Evolutionary conservation across 2,797 vertebrate species (phyloP), one percentile per base, ranked within the genome.

Genomic region (Benthosema pterotum): DNA sequence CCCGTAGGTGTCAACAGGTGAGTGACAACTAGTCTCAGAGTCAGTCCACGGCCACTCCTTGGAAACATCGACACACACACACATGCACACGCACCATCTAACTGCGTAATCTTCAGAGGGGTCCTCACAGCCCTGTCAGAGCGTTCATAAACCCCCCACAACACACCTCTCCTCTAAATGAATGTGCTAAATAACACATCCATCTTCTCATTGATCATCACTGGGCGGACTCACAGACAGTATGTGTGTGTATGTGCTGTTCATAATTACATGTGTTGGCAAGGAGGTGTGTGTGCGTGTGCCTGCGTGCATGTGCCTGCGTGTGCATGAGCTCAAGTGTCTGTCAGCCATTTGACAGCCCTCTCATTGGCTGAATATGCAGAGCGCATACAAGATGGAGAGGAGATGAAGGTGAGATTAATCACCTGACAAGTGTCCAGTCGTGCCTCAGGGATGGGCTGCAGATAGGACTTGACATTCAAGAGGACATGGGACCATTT

Each of bases 401-500:
- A 60, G 71, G 67, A 84, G 80, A 81, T 67, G 66, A 82, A 69
- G 57, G 60, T 65, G 70, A 65, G 79, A 90, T 89, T 83, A 88
- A 90, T 89, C 87, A 84, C 83, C 86, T 89, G 87, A 87, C 88
- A 89, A 87, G 87, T 85, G 87, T 86, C 88, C 86, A 83, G 85
- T 87, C 83, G 78, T 82, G 85, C 84, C 82, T 84, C 52, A 57
- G 86, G 84, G 86, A 84, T 84, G 67, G 82, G 71, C 85, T 69
- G 81, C 75, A 85, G 84, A 88, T 80, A 85, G 84, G 80, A 86
- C 72, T 78, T 86, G 87, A 89, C 88, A 87, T 88, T 88, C 83
- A 88, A 80, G 80, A 85, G 83, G 80, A 83, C 85, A 69, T 18
- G 48, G 67, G 59, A 71, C 58, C 42, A 11, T 60, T 61, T 18